Evolutionary conservation across 2,888 invertebrate genomes (phyloP), one percentile per base, ranked within the genome.

Genomic region (Thymelicus acteon): DNA sequence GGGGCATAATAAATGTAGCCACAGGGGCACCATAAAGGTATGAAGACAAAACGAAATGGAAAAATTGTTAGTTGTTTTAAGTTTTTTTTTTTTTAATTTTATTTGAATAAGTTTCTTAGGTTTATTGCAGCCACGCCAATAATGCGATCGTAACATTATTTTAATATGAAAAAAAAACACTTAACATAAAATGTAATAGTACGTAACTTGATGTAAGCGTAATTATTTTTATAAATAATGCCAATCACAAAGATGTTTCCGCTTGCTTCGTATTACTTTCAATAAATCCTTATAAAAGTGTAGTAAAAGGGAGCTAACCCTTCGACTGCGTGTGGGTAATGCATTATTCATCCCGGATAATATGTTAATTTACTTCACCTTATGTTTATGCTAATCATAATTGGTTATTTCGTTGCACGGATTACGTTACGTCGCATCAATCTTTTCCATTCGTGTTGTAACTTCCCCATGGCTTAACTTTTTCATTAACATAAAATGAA

Each of bases 301-400:
- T 77, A 74, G 73, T 74, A 72, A 75, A 79, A 82, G 78, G 76
- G 72, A 80, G 80, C 78, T 79, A 85, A 87, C 88, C 89, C 89
- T 83, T 85, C 87, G 87, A 88, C 60, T 61, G 71, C 61, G 71
- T 71, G 65, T 61, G 71, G 70, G 65, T 71, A 78, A 90, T 92
- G 84, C 86, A 92, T 92, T 86, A 92, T 92, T 89, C 89, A 92
- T 88, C 77, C 75, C 78, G 82, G 85, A 86, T 87, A 87, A 87
- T 92, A 92, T 91, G 92, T 88, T 89, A 91, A 92, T 91, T 87
- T 80, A 85, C 84, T 83, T 78, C 83, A 88, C 90, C 88, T 92
- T 90, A 90, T 91, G 91, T 90, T 92, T 92, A 92, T 92, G 91
- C 82, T 91, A 92, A 93, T 92, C 84, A 81, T 92, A 91, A 92